Conservation (phyloP, 1,140 invertebrate genomes). For the Lepidotrigona ventralis region DNA sequence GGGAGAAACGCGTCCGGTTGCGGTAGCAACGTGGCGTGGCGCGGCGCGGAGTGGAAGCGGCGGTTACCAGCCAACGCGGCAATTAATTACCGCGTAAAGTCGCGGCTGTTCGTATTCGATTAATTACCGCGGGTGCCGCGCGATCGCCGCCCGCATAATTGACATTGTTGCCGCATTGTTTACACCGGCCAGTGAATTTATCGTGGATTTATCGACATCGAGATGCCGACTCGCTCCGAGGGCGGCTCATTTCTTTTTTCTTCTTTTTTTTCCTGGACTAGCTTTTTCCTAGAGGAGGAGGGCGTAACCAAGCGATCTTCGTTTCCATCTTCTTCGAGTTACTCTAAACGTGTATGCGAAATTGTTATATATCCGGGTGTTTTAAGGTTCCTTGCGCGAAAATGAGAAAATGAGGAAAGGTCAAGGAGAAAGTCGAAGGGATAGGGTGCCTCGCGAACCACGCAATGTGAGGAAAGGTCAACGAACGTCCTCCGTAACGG, state of each 20-base stretch:
- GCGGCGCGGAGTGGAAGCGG: not conserved
- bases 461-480: not conserved
- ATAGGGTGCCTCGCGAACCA: not conserved
- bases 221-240: too few species aligned
- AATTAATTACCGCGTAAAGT: slow-evolving; percentile 75
- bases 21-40: not conserved
- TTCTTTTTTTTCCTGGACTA: too few species aligned
- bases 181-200: slow-evolving; percentile 75
- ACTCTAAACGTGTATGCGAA: too few species aligned
- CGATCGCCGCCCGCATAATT: slow-evolving; percentile 73
- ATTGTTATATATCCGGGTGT: too few species aligned
- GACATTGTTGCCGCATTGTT: slow-evolving; percentile 78
- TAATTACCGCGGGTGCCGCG: slow-evolving; percentile 49
- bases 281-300: too few species aligned
- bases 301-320: too few species aligned
- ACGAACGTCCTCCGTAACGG: not conserved
- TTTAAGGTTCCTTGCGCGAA: not conserved
- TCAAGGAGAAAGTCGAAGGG: not conserved
- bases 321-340: too few species aligned
- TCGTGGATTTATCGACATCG: slow-evolving; percentile 49
- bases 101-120: slow-evolving; percentile 61
- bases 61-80: slow-evolving; percentile 36
- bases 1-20: not conserved
- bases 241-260: too few species aligned
- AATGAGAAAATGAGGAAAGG: not conserved